phyloP scores from a whole-genome alignment of 1,140 invertebrate species.

The Drosophila lini region DNA sequence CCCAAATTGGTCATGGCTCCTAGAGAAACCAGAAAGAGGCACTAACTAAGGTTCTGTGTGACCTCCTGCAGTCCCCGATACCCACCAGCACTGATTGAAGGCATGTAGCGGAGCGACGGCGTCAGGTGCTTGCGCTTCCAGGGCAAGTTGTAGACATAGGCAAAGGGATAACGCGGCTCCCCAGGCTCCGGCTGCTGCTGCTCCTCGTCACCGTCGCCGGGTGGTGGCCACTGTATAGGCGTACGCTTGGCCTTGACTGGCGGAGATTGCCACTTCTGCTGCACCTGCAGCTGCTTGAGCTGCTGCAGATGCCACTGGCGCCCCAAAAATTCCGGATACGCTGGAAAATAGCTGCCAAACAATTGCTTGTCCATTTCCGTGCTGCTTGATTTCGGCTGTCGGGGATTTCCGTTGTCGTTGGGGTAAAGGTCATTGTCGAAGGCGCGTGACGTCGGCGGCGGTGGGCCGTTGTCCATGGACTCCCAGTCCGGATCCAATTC shows the following conservation, averaged over 20 bases:
- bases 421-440: constrained; percentile 39
- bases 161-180: constrained; percentile 29
- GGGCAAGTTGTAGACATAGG: constrained; percentile 22
- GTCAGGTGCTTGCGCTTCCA: constrained; percentile 41
- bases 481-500: constrained; percentile 22
- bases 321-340: constrained; percentile 41
- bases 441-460: constrained; percentile 17
- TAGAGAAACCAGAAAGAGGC: constrained; percentile 39
- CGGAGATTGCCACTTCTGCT: constrained; percentile 67
- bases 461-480: constrained; percentile 1
- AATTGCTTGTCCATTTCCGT: constrained; percentile 60
- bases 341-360: constrained; percentile 44
- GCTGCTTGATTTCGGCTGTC: constrained; percentile 44
- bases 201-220: not conserved
- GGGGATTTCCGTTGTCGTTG: constrained; percentile 58
- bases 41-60: not conserved
- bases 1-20: constrained; percentile 82
- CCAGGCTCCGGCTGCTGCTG: not conserved
- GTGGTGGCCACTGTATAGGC: constrained; percentile 26
- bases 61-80: constrained; percentile 4
- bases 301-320: constrained; percentile 29
- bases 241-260: constrained; percentile 35
- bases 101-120: constrained; percentile 40
- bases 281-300: constrained; percentile 50
- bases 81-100: constrained; percentile 76